Evolutionary conservation across 2,113 vertebrate genomes (phyloP).

Genomic region (Corvus hawaiiensis): DNA sequence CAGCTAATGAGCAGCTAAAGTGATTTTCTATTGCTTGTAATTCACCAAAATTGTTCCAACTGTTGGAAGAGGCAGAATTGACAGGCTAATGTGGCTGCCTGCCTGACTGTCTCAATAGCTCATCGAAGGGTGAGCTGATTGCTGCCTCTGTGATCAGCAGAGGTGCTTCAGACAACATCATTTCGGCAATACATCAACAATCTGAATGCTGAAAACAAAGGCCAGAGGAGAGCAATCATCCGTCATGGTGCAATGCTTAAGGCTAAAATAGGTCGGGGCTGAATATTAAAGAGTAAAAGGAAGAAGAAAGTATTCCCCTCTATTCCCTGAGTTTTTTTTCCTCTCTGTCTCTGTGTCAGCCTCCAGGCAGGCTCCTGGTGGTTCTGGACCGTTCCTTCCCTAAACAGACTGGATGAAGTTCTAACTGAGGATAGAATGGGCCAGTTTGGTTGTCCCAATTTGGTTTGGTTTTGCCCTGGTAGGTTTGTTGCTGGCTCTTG

Average conservation of each 20-base stretch:
- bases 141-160: constrained; percentile 59
- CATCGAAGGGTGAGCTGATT: constrained; percentile 64
- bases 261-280: constrained; percentile 46
- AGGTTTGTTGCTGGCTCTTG: background rate
- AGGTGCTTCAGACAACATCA: constrained; percentile 67
- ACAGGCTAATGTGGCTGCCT: constrained; percentile 64
- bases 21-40: constrained; percentile 77
- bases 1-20: constrained; percentile 70
- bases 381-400: background rate
- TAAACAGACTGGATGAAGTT: background rate
- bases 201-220: constrained; percentile 59
- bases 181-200: constrained; percentile 62
- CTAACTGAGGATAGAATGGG: background rate
- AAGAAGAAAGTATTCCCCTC: background rate
- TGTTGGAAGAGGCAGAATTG: constrained; percentile 69
- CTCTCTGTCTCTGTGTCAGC: background rate
- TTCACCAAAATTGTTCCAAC: constrained; percentile 74
- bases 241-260: background rate
- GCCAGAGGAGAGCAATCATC: constrained; percentile 32
- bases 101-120: constrained; percentile 62
- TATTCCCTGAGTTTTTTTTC: background rate
- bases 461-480: background rate
- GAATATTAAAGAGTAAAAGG: constrained; percentile 27
- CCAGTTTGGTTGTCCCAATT: background rate
- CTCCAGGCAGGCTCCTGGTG: background rate